phyloP scores from a whole-genome alignment of 2,888 invertebrate species.

The Campoplex nolae region DNA sequence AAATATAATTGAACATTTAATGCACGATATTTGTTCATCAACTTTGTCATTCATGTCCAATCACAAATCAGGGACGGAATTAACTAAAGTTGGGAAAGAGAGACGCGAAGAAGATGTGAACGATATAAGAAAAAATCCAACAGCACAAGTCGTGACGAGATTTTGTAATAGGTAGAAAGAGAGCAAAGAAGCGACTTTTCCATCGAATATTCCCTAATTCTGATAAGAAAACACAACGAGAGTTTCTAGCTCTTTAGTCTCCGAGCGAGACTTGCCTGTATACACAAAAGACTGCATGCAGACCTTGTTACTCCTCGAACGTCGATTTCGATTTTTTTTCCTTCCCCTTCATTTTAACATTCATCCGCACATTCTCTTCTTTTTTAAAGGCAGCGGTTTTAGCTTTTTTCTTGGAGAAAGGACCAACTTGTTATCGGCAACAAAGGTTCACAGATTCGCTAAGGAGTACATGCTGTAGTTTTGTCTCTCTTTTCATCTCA shows the following conservation, averaged over 20 bases:
- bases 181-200: background rate
- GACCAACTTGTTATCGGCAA: constrained; percentile 52
- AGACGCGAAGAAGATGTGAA: constrained; percentile 22
- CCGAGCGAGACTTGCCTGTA: constrained; percentile 42
- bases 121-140: constrained; percentile 43
- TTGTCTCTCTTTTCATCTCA: constrained; percentile 22
- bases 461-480: constrained; percentile 16
- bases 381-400: constrained; percentile 16
- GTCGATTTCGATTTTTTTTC: constrained; percentile 5
- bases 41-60: background rate
- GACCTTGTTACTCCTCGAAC: constrained; percentile 55
- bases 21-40: background rate
- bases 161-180: constrained; percentile 26
- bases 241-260: constrained; percentile 38
- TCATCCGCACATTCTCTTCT: constrained; percentile 26
- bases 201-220: constrained; percentile 57
- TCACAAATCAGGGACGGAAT: background rate
- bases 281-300: constrained; percentile 22
- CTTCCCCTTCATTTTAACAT: constrained; percentile 4
- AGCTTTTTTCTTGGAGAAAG: constrained; percentile 26
- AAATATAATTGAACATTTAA: background rate
- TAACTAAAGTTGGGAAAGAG: background rate
- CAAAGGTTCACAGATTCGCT: constrained; percentile 36
- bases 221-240: constrained; percentile 50
- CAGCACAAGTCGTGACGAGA: constrained; percentile 60